A percentile compares a stretch with the other conserved stretches of the same genome.
Conservation (phyloP, 2,797 vertebrate species). For the Poecilia gillii region DNA sequence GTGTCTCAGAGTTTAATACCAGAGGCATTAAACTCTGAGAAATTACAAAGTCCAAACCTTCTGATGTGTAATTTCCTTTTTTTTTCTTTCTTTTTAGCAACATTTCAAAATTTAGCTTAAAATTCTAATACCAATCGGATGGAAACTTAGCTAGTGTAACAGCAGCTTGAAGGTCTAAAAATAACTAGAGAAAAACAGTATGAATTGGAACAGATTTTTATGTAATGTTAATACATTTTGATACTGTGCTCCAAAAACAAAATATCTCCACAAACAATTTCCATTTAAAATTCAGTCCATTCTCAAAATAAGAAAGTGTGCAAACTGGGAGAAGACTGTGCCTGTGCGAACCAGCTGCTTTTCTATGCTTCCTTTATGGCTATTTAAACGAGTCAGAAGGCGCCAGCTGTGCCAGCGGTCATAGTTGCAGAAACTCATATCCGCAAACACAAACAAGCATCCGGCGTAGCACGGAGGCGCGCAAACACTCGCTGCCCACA, state of each 20-base stretch:
- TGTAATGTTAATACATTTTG: not conserved
- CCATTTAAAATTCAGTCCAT: too few species aligned
- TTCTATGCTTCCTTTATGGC: conserved; percentile 11
- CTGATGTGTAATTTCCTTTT: not conserved
- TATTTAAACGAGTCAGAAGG: conserved; percentile 13
- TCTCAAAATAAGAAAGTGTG: conserved; percentile 14
- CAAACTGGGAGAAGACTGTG: not conserved
- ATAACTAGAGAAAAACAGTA: not conserved
- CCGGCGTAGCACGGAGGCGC: conserved; percentile 19
- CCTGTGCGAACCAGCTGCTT: conserved; percentile 40
- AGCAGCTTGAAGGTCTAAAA: not conserved
- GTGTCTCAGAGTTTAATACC: not conserved
- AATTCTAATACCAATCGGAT: not conserved
- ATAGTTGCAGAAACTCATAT: conserved; percentile 18
- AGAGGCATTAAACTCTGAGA: not conserved
- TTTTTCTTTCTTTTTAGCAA: not conserved
- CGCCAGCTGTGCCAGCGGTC: conserved; percentile 44
- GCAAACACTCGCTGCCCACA: conserved; percentile 60
- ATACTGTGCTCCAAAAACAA: not conserved
- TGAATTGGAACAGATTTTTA: not conserved
- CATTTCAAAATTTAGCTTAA: not conserved
- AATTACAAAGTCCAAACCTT: not conserved
- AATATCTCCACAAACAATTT: too few species aligned
- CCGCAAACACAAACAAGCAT: conserved; percentile 19
- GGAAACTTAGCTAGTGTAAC: not conserved